Evolutionary conservation across 2,797 vertebrate genomes (phyloP), one percentile per base, ranked within the genome.

Genomic region (Arnoldichthys spilopterus): DNA sequence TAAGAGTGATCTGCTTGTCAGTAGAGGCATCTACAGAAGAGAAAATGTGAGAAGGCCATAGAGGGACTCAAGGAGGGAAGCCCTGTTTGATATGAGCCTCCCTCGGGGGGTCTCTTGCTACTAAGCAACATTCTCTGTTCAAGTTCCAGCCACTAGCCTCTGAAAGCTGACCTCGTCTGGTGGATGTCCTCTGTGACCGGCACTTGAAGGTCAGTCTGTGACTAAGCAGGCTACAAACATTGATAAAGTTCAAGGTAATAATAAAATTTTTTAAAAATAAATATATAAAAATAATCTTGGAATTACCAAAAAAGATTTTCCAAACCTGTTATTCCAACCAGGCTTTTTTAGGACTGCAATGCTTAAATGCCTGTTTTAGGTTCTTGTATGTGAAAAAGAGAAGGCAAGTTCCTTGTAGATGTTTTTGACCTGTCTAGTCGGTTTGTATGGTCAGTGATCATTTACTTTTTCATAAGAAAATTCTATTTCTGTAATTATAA

Each of bases 91-190:
- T 87, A 86, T 78, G 86, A 91, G 90, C 88, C 64, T 93, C 86
- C 87, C 88, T 43, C 68, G 87, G 85, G 89, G 89, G 78, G 63
- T 89, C 80, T 83, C 69, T 74, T 83, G 73, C 73, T 84, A 86
- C 73, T 89, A 83, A 91, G 87, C 86, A 88, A 86, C 64, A 87
- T 87, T 87, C 87, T 76, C 91, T 90, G 84, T 89, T 91, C 91
- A 91, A 87, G 84, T 91, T 93, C 87, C 89, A 81, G 86, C 86
- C 80, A 90, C 89, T 89, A 89, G 82, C 70, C 88, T 85, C 87
- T 91, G 90, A 92, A 93, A 94, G 90, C 54, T 87, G 84, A 89
- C 85, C 91, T 86, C 86, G 74, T 74, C 51, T 89, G 85, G 85
- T 79, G 87, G 80, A 74, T 87, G 80, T 90, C 91, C 92, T 94